Evolutionary conservation across 2,113 vertebrate species (phyloP), one percentile per base, ranked within the genome.

Genomic region (Strigops habroptila): DNA sequence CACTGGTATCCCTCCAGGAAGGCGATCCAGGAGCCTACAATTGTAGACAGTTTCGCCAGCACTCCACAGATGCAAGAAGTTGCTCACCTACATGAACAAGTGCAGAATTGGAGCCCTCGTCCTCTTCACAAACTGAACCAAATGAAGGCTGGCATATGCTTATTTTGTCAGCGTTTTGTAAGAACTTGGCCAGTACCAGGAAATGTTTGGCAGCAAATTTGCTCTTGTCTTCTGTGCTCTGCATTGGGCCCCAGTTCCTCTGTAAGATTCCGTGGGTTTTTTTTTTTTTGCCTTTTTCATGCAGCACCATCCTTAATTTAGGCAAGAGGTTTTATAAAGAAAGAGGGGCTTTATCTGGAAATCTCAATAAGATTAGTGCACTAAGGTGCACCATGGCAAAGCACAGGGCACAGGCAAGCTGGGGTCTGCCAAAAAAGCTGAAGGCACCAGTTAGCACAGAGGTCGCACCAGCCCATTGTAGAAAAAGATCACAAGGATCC

Each of bases 111-210:
- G 43, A 88, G 28, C 55, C n/a, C 55, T 80, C 53, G 22, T 78
- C 33, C 27, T 68, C 60, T 28, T 74, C 67, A 75, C 48, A 89
- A 87, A 74, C 23, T 5, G 5, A 85, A 67, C 55, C 82, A 78
- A 24, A 71, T 3, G 1, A 33, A 51, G 23, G 33, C n/a, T 90
- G 55, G 43, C 64, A 90, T 64, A 41, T 3, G 3, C 23, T 86
- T 86, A 48, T 91, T 96, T 94, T 90, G 35, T 83, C 90, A 81
- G 30, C 18, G 22, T 49, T 49, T 94, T 93, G 82, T 39, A 93
- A 84, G 87, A 91, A 59, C 39, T 93, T 86, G 80, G 73, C 80
- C 76, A 62, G 17, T 60, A 96, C 64, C 30, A 84, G 39, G 76
- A 84, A 86, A 76, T 2, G 5, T 25, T 90, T 86, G 55, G 82